Percentiles rank a stretch among this genome's conserved stretches.
Evolutionary conservation across 2,888 invertebrate genomes (phyloP).

Genomic region (Idaea biselata): DNA sequence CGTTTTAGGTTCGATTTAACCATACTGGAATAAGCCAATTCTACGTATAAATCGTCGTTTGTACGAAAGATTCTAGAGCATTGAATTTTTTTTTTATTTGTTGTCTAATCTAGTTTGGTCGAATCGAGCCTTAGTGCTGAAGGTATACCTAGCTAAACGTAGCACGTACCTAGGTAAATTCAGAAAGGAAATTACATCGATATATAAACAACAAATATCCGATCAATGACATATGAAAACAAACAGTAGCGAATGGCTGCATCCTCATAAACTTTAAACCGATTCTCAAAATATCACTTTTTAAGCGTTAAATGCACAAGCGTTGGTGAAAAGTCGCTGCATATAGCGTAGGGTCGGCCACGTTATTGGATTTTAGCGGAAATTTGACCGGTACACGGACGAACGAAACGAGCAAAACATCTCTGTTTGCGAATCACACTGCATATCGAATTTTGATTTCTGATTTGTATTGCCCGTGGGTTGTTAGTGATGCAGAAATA

Average conservation of each 20-base stretch:
- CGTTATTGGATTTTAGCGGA: conserved; percentile 75
- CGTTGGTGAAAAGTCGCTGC: conserved; percentile 34
- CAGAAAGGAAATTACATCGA: not conserved
- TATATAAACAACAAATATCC: conserved; percentile 5
- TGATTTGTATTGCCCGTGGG: conserved; percentile 55
- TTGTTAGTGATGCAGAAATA: conserved; percentile 21
- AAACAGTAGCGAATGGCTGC: conserved; percentile 20
- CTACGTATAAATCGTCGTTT: no score
- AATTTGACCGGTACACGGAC: conserved; percentile 56
- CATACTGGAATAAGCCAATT: no score
- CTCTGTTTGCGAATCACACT: conserved; percentile 63
- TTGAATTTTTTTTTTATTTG: no score
- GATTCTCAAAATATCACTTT: conserved; percentile 24
- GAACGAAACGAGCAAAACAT: conserved; percentile 53
- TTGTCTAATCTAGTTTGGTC: no score
- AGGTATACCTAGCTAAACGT: no score
- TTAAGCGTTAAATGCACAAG: conserved; percentile 31
- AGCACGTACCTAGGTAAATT: no score
- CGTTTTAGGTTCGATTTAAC: no score
- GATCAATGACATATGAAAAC: conserved; percentile 9
- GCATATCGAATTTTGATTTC: conserved; percentile 68
- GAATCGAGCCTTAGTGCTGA: no score
- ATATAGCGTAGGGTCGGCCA: conserved; percentile 35
- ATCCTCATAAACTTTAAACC: conserved; percentile 17
- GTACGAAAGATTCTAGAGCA: no score